A percentile compares a stretch with the other conserved stretches of the same genome.
Conservation (phyloP, 1,140 invertebrate genomes). For the Sarcophaga bullata region DNA sequence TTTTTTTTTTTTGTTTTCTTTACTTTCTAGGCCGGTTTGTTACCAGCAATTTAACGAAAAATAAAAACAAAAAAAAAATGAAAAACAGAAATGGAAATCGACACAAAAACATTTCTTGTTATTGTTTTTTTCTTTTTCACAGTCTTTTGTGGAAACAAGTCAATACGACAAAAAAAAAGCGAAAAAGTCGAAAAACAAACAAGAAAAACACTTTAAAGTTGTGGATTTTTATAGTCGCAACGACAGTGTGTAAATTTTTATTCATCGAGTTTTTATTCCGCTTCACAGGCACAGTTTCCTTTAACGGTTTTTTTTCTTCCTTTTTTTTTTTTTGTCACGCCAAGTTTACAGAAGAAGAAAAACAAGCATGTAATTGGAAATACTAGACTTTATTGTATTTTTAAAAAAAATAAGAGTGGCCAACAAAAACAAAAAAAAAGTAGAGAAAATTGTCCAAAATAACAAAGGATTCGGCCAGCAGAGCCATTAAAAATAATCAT, state of each 20-base stretch:
- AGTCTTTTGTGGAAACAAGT: not conserved
- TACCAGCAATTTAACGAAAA: not conserved
- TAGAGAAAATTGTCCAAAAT: too few relatives aligned
- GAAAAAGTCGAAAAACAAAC: not conserved
- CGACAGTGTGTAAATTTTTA: not conserved
- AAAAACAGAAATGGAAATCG: too few relatives aligned
- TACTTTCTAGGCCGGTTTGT: not conserved
- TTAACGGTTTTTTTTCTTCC: not conserved
- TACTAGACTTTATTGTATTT: not conserved
- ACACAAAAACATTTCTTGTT: too few relatives aligned
- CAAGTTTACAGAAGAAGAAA: not conserved
- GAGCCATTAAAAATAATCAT: too few relatives aligned
- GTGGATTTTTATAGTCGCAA: not conserved
- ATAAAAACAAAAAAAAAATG: not conserved
- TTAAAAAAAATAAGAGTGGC: not conserved
- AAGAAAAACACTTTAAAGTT: not conserved
- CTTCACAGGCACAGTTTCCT: not conserved
- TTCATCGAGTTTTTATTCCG: not conserved
- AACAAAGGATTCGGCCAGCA: too few relatives aligned
- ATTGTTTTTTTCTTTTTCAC: not conserved
- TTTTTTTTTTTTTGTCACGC: not conserved
- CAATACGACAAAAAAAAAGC: not conserved
- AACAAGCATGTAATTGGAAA: slow-evolving; percentile 22
- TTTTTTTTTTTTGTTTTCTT: not conserved
- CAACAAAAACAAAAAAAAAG: not conserved